Evolutionary conservation across 2,797 vertebrate species (phyloP).

Genomic region (Gymnothorax reevesii): DNA sequence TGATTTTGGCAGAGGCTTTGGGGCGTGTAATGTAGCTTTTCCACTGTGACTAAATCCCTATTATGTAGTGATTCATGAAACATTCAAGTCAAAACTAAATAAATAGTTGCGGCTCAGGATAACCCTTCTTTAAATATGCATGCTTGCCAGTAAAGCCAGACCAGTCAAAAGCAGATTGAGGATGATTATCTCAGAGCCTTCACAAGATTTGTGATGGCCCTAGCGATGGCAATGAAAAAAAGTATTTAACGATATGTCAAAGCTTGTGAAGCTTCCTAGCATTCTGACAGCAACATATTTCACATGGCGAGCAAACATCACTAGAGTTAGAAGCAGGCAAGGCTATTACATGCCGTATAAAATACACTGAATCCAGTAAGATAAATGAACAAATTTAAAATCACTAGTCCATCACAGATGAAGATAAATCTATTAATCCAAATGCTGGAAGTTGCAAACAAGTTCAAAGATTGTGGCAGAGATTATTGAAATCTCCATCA

Average conservation of each 20-base stretch:
- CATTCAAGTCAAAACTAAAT: background rate
- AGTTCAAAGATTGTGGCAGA: background rate
- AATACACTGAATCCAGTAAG: background rate
- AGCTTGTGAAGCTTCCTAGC: background rate
- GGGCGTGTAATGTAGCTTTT: background rate
- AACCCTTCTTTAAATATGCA: background rate
- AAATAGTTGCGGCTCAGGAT: background rate
- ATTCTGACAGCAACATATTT: background rate
- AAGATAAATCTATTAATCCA: background rate
- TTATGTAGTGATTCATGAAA: background rate
- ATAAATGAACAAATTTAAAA: background rate
- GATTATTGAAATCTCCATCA: background rate
- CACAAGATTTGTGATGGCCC: background rate
- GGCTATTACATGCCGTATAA: background rate
- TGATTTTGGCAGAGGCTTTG: background rate
- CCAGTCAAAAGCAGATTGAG: background rate
- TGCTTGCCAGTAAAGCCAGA: background rate
- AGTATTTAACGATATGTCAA: background rate
- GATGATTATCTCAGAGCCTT: background rate
- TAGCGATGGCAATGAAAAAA: background rate
- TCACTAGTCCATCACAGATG: background rate
- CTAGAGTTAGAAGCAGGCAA: background rate
- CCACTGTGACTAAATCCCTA: constrained; percentile 1
- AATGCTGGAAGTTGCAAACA: background rate
- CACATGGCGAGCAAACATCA: background rate